Evolutionary conservation across 2,888 invertebrate genomes (phyloP), one percentile per base, ranked within the genome.

Genomic region (Tetragnatha montana): DNA sequence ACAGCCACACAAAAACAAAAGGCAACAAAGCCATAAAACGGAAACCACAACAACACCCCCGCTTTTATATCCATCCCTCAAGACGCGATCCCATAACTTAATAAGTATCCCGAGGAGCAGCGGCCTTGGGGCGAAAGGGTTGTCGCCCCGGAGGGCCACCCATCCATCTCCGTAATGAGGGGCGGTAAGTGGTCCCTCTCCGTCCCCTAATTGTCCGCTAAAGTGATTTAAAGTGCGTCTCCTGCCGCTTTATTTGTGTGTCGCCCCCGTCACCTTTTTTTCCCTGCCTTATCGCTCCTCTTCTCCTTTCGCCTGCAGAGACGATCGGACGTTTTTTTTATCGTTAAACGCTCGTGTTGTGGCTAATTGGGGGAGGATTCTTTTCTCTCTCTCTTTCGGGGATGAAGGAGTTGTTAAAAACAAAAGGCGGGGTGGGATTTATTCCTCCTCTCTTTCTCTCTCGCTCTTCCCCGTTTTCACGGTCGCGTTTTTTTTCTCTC

Each of bases 161-260:
- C 73, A 82, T 82, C 81, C 81, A 82, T 82, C 81, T 82, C 73
- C 50, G 35, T 82, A 82, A 82, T 82, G 81, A 82, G 81, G 73
- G 73, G 71, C 49, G 73, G 73, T 35, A 35, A 51, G 70, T 47
- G 47, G 8, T 17, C 81, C 70, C 81, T 70, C 49, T 35, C 80
- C 47, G n/a, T 49, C n/a, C 21, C 19, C 70, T 82, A 82, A 82
- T 82, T 73, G 81, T 82, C 81, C 81, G 81, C 80, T 69, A 80
- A 78, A 80, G 80, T 82, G 81, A 82, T 82, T 82, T 82, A 71
- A 78, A 78, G 51, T 51, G 51, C 21, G 73, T 49, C 60, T 82
- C 8, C 47, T 35, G 47, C n/a, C 71, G 10, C 74, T 76, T 76
- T 50, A n/a, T 76, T 22, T 49, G 49, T 76, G 49, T 76, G 76